These are phyloP conservation scores for Tipula lateralis DNA, from an alignment of 2,888 invertebrate species.

Conservation along the genomic window DNA sequence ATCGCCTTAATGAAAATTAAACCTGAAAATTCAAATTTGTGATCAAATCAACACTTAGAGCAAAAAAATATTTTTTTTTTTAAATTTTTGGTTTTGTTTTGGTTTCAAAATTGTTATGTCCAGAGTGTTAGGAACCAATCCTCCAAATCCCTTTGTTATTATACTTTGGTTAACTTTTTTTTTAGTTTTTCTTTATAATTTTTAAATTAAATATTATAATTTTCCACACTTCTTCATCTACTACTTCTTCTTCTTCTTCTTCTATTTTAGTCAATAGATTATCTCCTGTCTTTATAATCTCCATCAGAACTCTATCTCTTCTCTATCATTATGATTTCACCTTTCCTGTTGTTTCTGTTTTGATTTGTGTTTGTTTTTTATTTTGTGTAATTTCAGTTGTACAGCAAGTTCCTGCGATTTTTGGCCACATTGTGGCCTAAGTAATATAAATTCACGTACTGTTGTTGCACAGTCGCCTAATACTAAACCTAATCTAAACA, in stretches of 20 bases:
- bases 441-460: conserved; percentile 28
- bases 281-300: background rate
- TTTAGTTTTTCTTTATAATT: conserved; percentile 27
- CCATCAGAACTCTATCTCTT: conserved; percentile 29
- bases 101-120: conserved; percentile 14
- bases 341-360: background rate
- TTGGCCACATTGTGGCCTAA: conserved; percentile 53
- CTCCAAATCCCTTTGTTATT: background rate
- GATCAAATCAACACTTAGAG: conserved; percentile 27
- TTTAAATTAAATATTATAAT: background rate
- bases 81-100: background rate
- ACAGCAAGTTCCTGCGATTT: conserved; percentile 57
- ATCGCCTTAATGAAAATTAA: conserved; percentile 27
- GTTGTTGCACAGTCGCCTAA: background rate
- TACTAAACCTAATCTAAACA: background rate
- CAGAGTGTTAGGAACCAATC: background rate
- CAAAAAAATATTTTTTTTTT: background rate
- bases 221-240: background rate
- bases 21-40: conserved; percentile 20
- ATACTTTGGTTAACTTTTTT: background rate
- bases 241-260: background rate
- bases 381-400: conserved; percentile 43
- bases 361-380: conserved; percentile 12
- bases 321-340: conserved; percentile 30
- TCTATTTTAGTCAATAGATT: background rate